These are phyloP conservation scores for Drosophila malerkotliana DNA, from an alignment of 1,140 invertebrate species.

Conservation along the genomic window DNA sequence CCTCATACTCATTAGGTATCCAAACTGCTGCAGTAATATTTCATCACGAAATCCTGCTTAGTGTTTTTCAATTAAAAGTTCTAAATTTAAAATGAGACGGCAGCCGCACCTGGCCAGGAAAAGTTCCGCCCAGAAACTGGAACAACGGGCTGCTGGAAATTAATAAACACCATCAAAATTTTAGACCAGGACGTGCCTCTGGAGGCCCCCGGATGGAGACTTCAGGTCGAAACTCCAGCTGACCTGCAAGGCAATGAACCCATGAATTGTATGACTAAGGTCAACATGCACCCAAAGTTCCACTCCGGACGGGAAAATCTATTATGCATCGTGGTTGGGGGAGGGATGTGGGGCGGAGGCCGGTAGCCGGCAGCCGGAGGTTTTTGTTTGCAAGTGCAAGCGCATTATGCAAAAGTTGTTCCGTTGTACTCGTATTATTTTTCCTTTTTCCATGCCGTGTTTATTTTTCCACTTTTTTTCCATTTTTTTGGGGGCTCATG, in stretches of 20 bases:
- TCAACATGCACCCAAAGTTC: constrained; percentile 42
- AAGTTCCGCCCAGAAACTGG: constrained; percentile 17
- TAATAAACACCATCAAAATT: constrained; percentile 57
- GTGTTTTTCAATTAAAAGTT: constrained; percentile 63
- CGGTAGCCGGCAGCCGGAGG: neutral
- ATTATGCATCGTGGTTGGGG: constrained; percentile 39
- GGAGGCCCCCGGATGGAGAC: neutral
- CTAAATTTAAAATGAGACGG: constrained; percentile 55
- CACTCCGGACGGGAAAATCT: constrained; percentile 36
- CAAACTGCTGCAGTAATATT: constrained; percentile 53
- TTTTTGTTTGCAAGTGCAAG: constrained; percentile 48
- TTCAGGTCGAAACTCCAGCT: constrained; percentile 13
- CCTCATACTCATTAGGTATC: constrained; percentile 17
- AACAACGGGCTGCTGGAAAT: constrained; percentile 32
- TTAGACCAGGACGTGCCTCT: constrained; percentile 9
- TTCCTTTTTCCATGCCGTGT: constrained; percentile 29
- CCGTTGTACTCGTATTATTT: constrained; percentile 38
- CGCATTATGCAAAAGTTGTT: constrained; percentile 58
- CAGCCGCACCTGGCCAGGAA: constrained; percentile 27
- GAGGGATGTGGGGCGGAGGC: too few relatives aligned
- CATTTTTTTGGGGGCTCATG: constrained; percentile 42
- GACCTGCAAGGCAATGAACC: constrained; percentile 54
- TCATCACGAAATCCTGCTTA: constrained; percentile 56
- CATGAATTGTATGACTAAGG: constrained; percentile 31
- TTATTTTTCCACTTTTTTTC: constrained; percentile 2